phyloP scores from a whole-genome alignment of 2,797 vertebrate species.

The Crenuchus spilurus region DNA sequence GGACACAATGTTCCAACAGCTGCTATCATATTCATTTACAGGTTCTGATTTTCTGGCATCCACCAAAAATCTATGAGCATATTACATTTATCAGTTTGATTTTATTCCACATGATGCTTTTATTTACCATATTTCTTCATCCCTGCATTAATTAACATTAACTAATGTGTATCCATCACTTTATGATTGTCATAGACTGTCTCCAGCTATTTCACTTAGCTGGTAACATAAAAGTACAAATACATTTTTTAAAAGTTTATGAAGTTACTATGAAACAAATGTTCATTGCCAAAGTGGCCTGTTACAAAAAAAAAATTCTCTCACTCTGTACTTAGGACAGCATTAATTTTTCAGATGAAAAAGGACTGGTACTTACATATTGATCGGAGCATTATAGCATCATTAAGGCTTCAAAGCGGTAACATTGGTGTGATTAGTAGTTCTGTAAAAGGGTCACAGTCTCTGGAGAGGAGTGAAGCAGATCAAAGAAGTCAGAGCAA shows the following conservation, averaged over 20 bases:
- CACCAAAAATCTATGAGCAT: too few species aligned
- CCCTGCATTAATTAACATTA: too few species aligned
- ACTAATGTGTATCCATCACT: too few species aligned
- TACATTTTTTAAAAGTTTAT: slow-evolving; percentile 4
- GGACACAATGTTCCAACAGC: too few species aligned
- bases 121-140: too few species aligned
- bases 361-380: slow-evolving; percentile 60
- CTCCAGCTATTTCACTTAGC: too few species aligned
- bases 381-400: slow-evolving; percentile 71
- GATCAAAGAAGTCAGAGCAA: slow-evolving; percentile 44
- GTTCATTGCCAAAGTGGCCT: neutral
- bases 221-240: too few species aligned
- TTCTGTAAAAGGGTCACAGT: slow-evolving; percentile 61
- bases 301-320: slow-evolving; percentile 43
- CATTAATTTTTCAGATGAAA: slow-evolving; percentile 64
- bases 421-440: slow-evolving; percentile 66
- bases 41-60: too few species aligned
- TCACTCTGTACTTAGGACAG: slow-evolving; percentile 58
- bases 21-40: too few species aligned
- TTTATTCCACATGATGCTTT: too few species aligned
- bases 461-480: slow-evolving; percentile 50
- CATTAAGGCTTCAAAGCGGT: slow-evolving; percentile 62
- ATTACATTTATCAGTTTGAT: too few species aligned
- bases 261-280: slow-evolving; percentile 33
- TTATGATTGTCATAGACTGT: too few species aligned